phyloP scores from a whole-genome alignment of 2,113 vertebrate genomes.

The Oncorhynchus masou region DNA sequence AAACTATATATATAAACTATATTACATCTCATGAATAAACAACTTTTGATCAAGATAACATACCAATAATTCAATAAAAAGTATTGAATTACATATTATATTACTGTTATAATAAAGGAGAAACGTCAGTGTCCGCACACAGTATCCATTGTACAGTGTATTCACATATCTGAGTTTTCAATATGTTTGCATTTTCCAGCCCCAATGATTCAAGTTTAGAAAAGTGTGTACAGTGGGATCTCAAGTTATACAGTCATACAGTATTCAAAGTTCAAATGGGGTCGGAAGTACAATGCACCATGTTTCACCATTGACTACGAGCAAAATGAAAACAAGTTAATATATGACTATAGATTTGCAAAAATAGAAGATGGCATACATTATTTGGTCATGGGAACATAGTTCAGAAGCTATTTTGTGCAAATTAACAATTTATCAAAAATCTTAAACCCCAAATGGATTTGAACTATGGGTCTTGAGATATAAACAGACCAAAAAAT shows the following conservation, averaged over 20 bases:
- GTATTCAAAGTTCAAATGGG: constrained; percentile 18
- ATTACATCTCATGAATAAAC: constrained; percentile 43
- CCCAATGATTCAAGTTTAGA: background rate
- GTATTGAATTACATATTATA: no score
- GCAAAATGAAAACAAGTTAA: background rate
- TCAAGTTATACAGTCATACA: constrained; percentile 1
- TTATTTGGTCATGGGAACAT: background rate
- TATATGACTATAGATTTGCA: background rate
- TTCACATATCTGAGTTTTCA: constrained; percentile 7
- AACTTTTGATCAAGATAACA: constrained; percentile 46
- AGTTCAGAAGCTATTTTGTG: background rate
- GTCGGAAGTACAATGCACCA: background rate
- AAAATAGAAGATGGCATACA: background rate
- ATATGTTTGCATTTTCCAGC: background rate
- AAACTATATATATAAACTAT: background rate
- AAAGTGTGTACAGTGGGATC: constrained; percentile 12
- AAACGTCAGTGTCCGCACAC: background rate
- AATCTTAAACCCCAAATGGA: background rate
- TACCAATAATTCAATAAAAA: constrained; percentile 69
- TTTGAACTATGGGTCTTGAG: background rate
- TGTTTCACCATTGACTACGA: background rate
- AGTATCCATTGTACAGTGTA: constrained; percentile 4
- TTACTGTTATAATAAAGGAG: no score
- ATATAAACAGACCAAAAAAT: background rate
- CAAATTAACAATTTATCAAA: background rate